Evolutionary conservation across 2,888 invertebrate genomes (phyloP), one percentile per base, ranked within the genome.

Genomic region (Brachypalpus laphriformis): DNA sequence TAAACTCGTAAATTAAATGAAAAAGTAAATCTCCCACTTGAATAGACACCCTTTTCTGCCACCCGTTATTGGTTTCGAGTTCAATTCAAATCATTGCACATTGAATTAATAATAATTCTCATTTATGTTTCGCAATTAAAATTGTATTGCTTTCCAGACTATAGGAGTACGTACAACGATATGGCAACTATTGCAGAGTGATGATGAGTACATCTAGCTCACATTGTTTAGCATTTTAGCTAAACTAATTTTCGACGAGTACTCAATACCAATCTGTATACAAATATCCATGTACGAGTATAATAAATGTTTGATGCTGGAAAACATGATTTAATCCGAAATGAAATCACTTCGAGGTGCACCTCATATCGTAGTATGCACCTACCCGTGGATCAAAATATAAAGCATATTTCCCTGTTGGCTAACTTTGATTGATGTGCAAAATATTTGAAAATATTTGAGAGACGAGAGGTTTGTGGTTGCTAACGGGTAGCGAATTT

Each of bases 391-490:
- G 54, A 57, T 74, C n/a, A 49, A 70, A 80, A 80, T 70, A 70
- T 75, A 83, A 78, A 82, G 77, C 77, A 66, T 76, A 57, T 72
- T 77, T 77, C 59, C 31, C 66, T 78, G 61, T 66, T 72, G 20
- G 77, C 82, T 75, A 83, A 80, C 83, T 78, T 83, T 78, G 80
- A 83, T 83, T 83, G 83, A 83, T 78, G 82, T 71, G 61, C 72
- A 78, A 77, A 82, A 78, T 82, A 82, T 82, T 78, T 82, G 59
- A 77, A 82, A 82, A 78, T 83, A 83, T 74, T 51, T 45, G 68
- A 83, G 70, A 83, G 80, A 83, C 49, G 45, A 68, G 63, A 56
- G 54, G 47, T 28, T 59, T 56, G 77, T 63, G 68, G 72, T 66
- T 25, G 72, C 54, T 42, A 61, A 68, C 78, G 47, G 40, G 18